These are phyloP conservation scores for Acleris emargana DNA, from an alignment of 2,888 invertebrate species.

Conservation along the genomic window DNA sequence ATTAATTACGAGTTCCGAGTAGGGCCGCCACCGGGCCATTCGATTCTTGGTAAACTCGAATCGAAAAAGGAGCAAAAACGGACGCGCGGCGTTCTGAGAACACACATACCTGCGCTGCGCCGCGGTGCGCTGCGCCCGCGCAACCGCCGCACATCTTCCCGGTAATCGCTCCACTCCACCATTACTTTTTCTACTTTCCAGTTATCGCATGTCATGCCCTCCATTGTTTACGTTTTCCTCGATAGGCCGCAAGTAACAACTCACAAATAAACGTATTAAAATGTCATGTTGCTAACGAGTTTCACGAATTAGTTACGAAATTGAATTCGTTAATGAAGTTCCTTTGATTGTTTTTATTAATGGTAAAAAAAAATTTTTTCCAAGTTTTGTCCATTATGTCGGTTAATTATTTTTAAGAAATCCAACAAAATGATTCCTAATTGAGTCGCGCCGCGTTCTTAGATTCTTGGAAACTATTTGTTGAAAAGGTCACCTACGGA, in stretches of 20 bases:
- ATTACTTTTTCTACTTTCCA: slow-evolving; percentile 15
- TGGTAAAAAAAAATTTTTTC: too few relatives aligned
- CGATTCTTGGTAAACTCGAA: slow-evolving; percentile 80
- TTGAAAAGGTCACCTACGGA: too few relatives aligned
- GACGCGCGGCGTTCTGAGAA: slow-evolving; percentile 75
- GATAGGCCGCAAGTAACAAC: slow-evolving; percentile 7
- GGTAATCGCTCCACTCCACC: slow-evolving; percentile 4
- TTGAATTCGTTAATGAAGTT: slow-evolving; percentile 12
- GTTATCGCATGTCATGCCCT: slow-evolving; percentile 21
- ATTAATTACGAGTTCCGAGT: slow-evolving; percentile 83
- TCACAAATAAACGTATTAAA: slow-evolving; percentile 8
- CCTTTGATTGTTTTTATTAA: neutral
- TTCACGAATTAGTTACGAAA: slow-evolving; percentile 12
- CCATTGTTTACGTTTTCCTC: slow-evolving; percentile 23
- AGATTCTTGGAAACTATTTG: too few relatives aligned
- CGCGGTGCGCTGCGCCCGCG: slow-evolving; percentile 47
- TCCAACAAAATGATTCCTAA: too few relatives aligned
- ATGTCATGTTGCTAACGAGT: neutral
- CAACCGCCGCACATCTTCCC: slow-evolving; percentile 45
- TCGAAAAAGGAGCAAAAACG: slow-evolving; percentile 83
- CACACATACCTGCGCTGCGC: slow-evolving; percentile 75
- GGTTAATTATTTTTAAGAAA: too few relatives aligned
- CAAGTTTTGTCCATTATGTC: too few relatives aligned
- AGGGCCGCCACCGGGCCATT: slow-evolving; percentile 81
- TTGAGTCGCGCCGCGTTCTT: too few relatives aligned